phyloP scores from a whole-genome alignment of 2,888 invertebrate genomes.

The Caenorhabditis afra region DNA sequence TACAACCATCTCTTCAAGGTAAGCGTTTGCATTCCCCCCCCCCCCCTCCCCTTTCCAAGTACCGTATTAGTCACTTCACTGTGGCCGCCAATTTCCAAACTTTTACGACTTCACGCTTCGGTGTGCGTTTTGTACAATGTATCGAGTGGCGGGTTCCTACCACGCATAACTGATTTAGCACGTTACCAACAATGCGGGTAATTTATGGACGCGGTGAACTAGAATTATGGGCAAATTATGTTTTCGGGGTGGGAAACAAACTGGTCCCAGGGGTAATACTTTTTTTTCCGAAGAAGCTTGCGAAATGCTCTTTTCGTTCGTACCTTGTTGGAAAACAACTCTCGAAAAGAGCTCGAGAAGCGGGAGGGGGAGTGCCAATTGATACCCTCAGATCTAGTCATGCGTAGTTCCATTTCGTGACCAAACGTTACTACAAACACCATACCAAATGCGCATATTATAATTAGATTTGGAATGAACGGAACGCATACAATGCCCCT shows the following conservation, averaged over 20 bases:
- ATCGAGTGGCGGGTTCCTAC: constrained; percentile 26
- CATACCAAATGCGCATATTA: constrained; percentile 32
- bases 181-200: constrained; percentile 41
- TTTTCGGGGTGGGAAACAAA: background rate
- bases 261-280: constrained; percentile 30
- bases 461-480: constrained; percentile 40
- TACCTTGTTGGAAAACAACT: constrained; percentile 1
- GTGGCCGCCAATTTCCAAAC: constrained; percentile 4
- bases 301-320: constrained; percentile 10
- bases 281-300: constrained; percentile 3
- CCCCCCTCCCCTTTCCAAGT: background rate
- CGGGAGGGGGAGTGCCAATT: background rate
- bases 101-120: constrained; percentile 46
- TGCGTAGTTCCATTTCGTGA: background rate
- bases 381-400: background rate
- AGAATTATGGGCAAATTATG: constrained; percentile 50
- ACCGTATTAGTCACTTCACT: constrained; percentile 8
- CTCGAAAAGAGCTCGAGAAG: too few species aligned
- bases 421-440: constrained; percentile 16
- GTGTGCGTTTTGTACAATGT: constrained; percentile 29
- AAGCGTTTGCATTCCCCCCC: constrained; percentile 22
- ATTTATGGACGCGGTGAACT: constrained; percentile 48
- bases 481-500: constrained; percentile 13
- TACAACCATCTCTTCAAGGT: constrained; percentile 81
- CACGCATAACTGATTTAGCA: constrained; percentile 56